phyloP scores from a whole-genome alignment of 2,113 vertebrate species.

The Cairina moschata region DNA sequence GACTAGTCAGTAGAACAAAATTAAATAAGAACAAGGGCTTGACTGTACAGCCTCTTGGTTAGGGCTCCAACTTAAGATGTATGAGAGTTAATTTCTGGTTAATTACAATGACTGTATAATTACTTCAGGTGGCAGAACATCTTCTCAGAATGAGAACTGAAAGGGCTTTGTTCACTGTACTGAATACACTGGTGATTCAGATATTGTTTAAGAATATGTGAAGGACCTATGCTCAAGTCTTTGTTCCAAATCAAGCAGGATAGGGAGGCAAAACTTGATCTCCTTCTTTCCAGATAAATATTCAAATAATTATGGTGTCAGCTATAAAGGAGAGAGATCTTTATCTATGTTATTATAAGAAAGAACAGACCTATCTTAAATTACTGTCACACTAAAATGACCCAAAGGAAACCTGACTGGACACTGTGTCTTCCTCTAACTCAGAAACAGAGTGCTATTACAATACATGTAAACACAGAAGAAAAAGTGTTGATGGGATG shows the following conservation, averaged over 20 bases:
- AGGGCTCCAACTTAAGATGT: background rate
- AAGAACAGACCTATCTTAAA: background rate
- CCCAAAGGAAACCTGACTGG: background rate
- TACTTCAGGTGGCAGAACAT: slow-evolving; percentile 7
- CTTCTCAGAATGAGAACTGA: slow-evolving; percentile 65
- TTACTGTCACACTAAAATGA: background rate
- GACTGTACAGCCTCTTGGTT: slow-evolving; percentile 10
- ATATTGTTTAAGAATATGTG: background rate
- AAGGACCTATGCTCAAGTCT: background rate
- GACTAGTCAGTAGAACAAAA: background rate
- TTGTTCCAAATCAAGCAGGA: slow-evolving; percentile 36
- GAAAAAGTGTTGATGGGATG: background rate
- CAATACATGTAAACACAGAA: background rate
- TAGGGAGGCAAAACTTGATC: slow-evolving; percentile 39
- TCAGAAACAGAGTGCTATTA: background rate
- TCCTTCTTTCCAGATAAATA: slow-evolving; percentile 22
- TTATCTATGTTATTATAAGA: slow-evolving; percentile 30
- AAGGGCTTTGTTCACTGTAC: slow-evolving; percentile 46
- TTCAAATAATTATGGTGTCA: slow-evolving; percentile 33
- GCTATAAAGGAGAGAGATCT: slow-evolving; percentile 6
- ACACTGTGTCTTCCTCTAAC: background rate
- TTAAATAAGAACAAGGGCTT: slow-evolving; percentile 11
- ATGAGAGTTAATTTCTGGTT: slow-evolving; percentile 2
- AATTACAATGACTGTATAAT: slow-evolving; percentile 36
- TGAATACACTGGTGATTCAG: slow-evolving; percentile 38